Evolutionary conservation across 1,140 invertebrate species (phyloP).

Genomic region (Tetramorium parvispinum): DNA sequence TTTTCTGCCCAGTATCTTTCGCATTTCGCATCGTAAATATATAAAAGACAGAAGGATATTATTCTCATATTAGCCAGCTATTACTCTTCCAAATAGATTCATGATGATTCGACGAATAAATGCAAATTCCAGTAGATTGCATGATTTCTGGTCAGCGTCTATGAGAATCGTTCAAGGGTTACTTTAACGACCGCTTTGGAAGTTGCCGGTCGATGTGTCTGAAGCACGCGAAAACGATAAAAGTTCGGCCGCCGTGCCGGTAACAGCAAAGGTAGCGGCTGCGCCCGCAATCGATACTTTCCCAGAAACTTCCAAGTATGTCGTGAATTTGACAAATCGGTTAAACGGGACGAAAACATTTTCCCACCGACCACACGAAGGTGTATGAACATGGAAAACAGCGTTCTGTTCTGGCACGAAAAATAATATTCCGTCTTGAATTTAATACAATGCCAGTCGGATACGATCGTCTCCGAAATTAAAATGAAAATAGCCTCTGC

Average conservation of each 20-base stretch:
- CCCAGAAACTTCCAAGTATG: constrained; percentile 56
- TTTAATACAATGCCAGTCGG: not conserved
- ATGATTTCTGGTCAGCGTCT: constrained; percentile 16
- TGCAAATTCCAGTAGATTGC: constrained; percentile 39
- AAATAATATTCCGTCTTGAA: not conserved
- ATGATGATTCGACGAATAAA: constrained; percentile 8
- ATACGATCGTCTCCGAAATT: not conserved
- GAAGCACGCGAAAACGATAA: constrained; percentile 59
- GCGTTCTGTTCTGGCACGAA: constrained; percentile 1
- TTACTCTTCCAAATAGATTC: not conserved
- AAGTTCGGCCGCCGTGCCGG: constrained; percentile 48
- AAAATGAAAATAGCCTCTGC: not conserved
- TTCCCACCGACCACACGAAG: constrained; percentile 6
- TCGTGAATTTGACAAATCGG: constrained; percentile 54
- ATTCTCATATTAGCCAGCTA: not conserved
- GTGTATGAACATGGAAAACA: constrained; percentile 7
- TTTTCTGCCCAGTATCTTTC: not conserved
- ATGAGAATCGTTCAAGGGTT: constrained; percentile 50
- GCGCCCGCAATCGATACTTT: constrained; percentile 64
- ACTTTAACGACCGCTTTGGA: constrained; percentile 60
- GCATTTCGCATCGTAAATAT: not conserved
- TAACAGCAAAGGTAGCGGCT: constrained; percentile 31
- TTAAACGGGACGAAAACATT: constrained; percentile 10
- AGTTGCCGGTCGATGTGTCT: constrained; percentile 57
- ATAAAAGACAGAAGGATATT: not conserved